Evolutionary conservation across 2,888 invertebrate species (phyloP).

Genomic region (Aleiodes leptofemur): DNA sequence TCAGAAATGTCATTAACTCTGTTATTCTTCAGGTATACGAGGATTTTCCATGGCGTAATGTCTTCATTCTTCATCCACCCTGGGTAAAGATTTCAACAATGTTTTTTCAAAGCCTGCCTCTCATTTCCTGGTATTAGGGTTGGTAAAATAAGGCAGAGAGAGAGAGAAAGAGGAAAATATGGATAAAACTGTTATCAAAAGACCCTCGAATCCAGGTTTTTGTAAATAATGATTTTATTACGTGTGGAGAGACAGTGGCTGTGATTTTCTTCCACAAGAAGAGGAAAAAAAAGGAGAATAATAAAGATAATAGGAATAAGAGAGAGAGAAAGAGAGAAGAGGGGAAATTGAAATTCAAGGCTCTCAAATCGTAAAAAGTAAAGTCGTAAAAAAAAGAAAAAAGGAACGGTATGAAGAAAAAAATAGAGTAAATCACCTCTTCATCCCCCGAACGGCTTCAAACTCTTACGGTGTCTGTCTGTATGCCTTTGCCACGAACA

Average conservation of each 20-base stretch:
- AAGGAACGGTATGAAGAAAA: background rate
- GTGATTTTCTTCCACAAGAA: background rate
- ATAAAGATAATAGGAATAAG: conserved; percentile 18
- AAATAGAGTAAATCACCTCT: conserved; percentile 8
- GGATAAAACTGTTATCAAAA: too few species aligned
- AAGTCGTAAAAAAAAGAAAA: conserved; percentile 25
- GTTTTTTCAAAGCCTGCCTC: too few species aligned
- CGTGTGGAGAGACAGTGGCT: conserved; percentile 14
- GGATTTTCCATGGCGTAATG: too few species aligned
- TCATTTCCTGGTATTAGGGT: too few species aligned
- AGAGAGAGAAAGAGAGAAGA: conserved; percentile 13
- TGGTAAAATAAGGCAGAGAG: too few species aligned
- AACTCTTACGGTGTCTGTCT: conserved; percentile 17
- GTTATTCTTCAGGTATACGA: too few species aligned
- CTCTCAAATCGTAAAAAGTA: conserved; percentile 31
- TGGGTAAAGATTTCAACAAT: too few species aligned
- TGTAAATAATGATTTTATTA: conserved; percentile 24
- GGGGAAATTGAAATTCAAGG: conserved; percentile 34
- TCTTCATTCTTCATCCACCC: too few species aligned
- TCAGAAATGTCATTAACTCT: too few species aligned
- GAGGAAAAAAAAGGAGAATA: background rate
- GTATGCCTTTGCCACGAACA: conserved; percentile 24
- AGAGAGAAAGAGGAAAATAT: too few species aligned
- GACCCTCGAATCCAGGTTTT: conserved; percentile 1
- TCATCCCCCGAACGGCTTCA: background rate